Evolutionary conservation across 2,888 invertebrate genomes (phyloP).

Genomic region (Nysson spinosus): DNA sequence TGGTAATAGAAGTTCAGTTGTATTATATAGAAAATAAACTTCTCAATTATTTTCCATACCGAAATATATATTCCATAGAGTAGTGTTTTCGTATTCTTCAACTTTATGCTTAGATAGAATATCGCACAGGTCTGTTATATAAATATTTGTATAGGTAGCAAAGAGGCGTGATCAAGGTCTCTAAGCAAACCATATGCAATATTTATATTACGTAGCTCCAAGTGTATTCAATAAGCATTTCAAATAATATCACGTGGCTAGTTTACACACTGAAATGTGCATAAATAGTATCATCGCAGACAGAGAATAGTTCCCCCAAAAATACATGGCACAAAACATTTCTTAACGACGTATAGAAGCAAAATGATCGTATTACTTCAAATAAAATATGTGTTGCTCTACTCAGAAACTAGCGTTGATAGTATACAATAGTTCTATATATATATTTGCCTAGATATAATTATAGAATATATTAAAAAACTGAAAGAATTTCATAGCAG

Average conservation of each 20-base stretch:
- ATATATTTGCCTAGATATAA: not conserved
- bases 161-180: constrained; percentile 73
- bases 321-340: not conserved
- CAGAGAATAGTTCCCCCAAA: constrained; percentile 11
- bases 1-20: not conserved
- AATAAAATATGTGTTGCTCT: constrained; percentile 17
- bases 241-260: not conserved
- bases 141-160: constrained; percentile 41
- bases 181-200: constrained; percentile 55
- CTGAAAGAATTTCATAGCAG: no score
- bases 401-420: constrained; percentile 29
- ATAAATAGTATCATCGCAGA: not conserved
- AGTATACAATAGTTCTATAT: not conserved
- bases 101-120: constrained; percentile 1
- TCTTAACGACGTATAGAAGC: constrained; percentile 3
- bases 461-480: no score
- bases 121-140: constrained; percentile 17
- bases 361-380: not conserved
- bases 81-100: constrained; percentile 1
- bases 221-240: constrained; percentile 1
- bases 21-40: not conserved
- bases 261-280: constrained; percentile 6
- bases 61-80: not conserved
- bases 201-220: constrained; percentile 37
- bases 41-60: not conserved